phyloP scores from a whole-genome alignment of 92 coral and sea anemone species.

The Metridium senile region DNA sequence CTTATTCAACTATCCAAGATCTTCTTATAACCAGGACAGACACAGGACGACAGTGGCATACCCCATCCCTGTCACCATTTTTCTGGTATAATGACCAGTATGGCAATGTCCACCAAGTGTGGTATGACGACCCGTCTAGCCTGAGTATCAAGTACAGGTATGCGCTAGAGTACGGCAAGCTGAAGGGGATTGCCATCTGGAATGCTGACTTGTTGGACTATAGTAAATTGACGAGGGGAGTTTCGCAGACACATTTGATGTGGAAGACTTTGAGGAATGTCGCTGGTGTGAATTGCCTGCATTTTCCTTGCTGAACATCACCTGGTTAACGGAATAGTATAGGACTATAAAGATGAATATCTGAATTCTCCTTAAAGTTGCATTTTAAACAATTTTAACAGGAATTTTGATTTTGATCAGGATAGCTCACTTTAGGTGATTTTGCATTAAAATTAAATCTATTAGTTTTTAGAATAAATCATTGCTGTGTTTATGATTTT shows the following conservation, averaged over 20 bases:
- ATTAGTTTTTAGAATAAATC: too few relatives aligned
- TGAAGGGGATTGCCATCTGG: conserved; percentile 95
- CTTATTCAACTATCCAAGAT: conserved; percentile 80
- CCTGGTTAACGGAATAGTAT: background rate
- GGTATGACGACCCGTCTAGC: conserved; percentile 89
- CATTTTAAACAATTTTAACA: too few relatives aligned
- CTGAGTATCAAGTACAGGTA: conserved; percentile 60
- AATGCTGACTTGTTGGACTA: conserved; percentile 92
- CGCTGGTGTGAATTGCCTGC: conserved; percentile 16
- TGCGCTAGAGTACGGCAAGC: conserved; percentile 40
- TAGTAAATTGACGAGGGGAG: conserved; percentile 63
- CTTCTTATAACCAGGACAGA: conserved; percentile 67
- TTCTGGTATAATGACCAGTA: conserved; percentile 76
- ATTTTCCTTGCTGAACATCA: conserved; percentile 12
- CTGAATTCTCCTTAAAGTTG: too few relatives aligned
- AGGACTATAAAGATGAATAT: too few relatives aligned
- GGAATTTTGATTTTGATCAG: too few relatives aligned
- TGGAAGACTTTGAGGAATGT: conserved; percentile 71
- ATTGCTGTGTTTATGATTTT: too few relatives aligned
- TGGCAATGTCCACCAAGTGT: conserved; percentile 81
- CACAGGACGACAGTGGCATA: conserved; percentile 68
- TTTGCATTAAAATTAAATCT: too few relatives aligned
- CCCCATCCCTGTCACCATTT: conserved; percentile 62
- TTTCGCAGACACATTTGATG: conserved; percentile 64
- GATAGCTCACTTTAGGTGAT: too few relatives aligned